A percentile compares a stretch with the other conserved stretches of the same genome.
Evolutionary conservation across 1,140 invertebrate species (phyloP).

Genomic region (Cydia splendana): DNA sequence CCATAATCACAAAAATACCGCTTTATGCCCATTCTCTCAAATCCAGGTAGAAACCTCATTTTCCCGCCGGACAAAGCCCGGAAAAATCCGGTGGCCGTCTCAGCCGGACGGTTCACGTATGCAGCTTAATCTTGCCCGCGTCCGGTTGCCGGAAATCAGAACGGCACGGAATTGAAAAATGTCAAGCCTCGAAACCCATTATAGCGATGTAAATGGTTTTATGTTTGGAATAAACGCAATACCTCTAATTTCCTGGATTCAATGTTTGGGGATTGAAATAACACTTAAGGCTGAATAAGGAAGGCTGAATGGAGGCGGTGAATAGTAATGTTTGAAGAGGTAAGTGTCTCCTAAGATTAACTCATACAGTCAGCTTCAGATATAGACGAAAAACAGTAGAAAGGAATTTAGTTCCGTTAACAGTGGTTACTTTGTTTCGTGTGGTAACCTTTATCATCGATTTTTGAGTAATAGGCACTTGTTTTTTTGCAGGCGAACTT

Average conservation of each 20-base stretch:
- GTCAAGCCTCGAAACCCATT: conserved; percentile 20
- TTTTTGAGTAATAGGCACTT: too few species aligned
- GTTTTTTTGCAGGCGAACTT: too few species aligned
- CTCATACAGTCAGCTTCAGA: not conserved
- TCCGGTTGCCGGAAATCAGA: conserved; percentile 23
- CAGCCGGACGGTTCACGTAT: conserved; percentile 26
- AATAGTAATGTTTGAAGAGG: not conserved
- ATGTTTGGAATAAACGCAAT: conserved; percentile 19
- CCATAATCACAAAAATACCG: not conserved
- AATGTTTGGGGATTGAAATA: conserved; percentile 19
- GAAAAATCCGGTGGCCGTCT: not conserved
- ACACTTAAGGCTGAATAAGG: not conserved
- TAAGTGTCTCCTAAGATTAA: not conserved
- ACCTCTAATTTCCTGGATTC: conserved; percentile 25
- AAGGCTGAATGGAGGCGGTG: not conserved
- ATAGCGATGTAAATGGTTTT: conserved; percentile 16
- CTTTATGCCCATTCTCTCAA: conserved; percentile 11
- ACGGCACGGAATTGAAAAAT: conserved; percentile 28
- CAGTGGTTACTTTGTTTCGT: too few species aligned
- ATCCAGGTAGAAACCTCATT: conserved; percentile 13
- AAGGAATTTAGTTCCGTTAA: too few species aligned
- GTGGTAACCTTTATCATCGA: too few species aligned
- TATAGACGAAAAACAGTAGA: too few species aligned
- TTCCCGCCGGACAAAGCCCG: conserved; percentile 12
- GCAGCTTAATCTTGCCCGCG: conserved; percentile 22